Conservation (phyloP, 2,113 vertebrate species). For the Nerophis ophidion region DNA sequence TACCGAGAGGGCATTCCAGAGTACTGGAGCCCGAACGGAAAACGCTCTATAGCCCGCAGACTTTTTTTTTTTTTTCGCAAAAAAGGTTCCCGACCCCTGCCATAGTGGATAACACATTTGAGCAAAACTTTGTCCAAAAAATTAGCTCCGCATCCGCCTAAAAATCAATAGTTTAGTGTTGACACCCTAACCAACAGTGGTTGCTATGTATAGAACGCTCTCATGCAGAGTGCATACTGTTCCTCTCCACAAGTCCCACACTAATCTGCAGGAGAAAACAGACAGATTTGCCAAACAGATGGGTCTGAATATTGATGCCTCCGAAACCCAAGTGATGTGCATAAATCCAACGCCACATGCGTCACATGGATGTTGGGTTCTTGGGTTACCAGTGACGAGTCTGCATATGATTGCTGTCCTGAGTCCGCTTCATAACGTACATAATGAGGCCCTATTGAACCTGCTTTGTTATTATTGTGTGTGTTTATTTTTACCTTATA, state of each 20-base stretch:
- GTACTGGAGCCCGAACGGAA: too few relatives aligned
- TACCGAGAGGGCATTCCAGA: too few relatives aligned
- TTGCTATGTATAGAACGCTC: not conserved
- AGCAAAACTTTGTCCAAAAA: too few relatives aligned
- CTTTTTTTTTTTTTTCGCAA: too few relatives aligned
- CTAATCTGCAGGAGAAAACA: not conserved
- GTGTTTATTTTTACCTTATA: too few relatives aligned
- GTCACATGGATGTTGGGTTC: too few relatives aligned
- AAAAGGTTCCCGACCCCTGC: too few relatives aligned
- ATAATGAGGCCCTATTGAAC: too few relatives aligned
- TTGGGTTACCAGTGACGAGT: not conserved
- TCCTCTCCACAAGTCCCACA: not conserved
- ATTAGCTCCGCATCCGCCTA: too few relatives aligned
- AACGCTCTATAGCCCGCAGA: too few relatives aligned
- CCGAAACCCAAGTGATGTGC: not conserved
- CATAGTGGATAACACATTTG: too few relatives aligned
- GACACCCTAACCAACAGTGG: not conserved
- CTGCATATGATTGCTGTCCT: not conserved
- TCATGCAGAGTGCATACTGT: not conserved
- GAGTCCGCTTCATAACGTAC: not conserved
- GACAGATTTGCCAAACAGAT: constrained; percentile 3
- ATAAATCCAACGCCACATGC: constrained; percentile 5
- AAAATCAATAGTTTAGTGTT: not conserved
- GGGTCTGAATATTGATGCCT: constrained; percentile 6
- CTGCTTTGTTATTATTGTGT: too few relatives aligned